A percentile compares a stretch with the other conserved stretches of the same genome.
Conservation (phyloP, 2,113 vertebrate species). For the Antigone vipio region DNA sequence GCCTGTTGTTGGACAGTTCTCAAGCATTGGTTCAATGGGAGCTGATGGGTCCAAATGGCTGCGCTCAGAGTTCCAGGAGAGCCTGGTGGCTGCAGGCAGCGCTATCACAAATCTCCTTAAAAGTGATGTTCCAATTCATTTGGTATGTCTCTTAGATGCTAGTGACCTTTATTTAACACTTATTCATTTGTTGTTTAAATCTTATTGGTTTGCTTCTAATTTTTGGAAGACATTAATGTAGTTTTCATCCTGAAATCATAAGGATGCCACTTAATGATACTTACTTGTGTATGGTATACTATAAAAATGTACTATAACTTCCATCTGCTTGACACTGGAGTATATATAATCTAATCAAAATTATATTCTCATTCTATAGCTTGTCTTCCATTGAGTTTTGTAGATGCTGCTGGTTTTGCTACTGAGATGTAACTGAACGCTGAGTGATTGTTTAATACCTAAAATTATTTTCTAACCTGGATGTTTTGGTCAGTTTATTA, state of each 20-base stretch:
- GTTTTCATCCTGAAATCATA: background rate
- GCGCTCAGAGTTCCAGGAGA: constrained; percentile 89
- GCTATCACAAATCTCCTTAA: constrained; percentile 13
- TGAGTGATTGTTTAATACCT: background rate
- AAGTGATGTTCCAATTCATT: constrained; percentile 73
- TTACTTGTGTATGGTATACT: background rate
- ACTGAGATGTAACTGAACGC: background rate
- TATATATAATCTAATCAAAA: background rate
- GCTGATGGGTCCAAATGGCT: constrained; percentile 92
- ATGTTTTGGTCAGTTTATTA: background rate
- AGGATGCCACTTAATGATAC: background rate
- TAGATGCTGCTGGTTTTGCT: background rate
- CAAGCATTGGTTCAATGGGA: constrained; percentile 96
- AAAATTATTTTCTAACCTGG: background rate
- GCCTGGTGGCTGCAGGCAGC: constrained; percentile 78
- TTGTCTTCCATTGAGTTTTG: background rate
- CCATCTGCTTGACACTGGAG: background rate
- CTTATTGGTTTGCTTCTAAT: background rate
- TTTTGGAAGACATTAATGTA: background rate
- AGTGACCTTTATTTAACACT: background rate
- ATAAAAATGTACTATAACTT: background rate
- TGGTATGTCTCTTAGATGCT: constrained; percentile 74
- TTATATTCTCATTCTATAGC: background rate
- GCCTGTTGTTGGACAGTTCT: constrained; percentile 94
- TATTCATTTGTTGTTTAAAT: background rate